A percentile compares a stretch with the other conserved stretches of the same genome.
phyloP scores from a whole-genome alignment of 2,113 vertebrate species.

The Phoenicopterus ruber region DNA sequence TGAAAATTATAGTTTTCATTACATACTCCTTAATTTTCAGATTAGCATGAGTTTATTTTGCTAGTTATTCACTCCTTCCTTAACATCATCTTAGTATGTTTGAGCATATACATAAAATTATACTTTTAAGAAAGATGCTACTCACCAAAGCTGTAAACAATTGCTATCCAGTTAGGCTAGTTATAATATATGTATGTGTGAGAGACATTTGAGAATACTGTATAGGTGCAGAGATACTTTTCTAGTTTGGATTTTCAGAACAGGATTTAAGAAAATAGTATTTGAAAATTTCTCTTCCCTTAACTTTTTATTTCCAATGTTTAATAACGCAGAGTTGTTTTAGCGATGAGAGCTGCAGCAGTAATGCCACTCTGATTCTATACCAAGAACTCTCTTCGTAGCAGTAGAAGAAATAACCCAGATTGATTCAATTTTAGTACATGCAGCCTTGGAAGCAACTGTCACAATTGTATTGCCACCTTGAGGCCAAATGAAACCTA shows the following conservation, averaged over 20 bases:
- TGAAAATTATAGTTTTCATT: not conserved
- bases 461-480: conserved; percentile 1
- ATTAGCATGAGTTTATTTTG: not conserved
- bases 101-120: not conserved
- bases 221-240: not conserved
- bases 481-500: not conserved
- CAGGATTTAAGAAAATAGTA: too few relatives aligned
- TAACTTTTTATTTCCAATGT: not conserved
- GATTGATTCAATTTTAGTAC: not conserved
- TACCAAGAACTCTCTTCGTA: not conserved
- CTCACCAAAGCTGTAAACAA: not conserved
- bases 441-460: not conserved
- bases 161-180: not conserved
- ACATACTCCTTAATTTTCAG: not conserved
- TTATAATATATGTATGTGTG: rapidly evolving
- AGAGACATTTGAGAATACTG: not conserved
- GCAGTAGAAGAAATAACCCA: not conserved
- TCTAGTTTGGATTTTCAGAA: too few relatives aligned
- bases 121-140: not conserved
- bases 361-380: not conserved
- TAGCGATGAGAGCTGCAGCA: not conserved
- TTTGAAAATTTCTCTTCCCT: too few relatives aligned
- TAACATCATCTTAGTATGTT: not conserved
- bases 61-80: not conserved
- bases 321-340: not conserved